Conservation (phyloP, 92 coral and sea anemone species). For the Scolanthus callimorphus region DNA sequence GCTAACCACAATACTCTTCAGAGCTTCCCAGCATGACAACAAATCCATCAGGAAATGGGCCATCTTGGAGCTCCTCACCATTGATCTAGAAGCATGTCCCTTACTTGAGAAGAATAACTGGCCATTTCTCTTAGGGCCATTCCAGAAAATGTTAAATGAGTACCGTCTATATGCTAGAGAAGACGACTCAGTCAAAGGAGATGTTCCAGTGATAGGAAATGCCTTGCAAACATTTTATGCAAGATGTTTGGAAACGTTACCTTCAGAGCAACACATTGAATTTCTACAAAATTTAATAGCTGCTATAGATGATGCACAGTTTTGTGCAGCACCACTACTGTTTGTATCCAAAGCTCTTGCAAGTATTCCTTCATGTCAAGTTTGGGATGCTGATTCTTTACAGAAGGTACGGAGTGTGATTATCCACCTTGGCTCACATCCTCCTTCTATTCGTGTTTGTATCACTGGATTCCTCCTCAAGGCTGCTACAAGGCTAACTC, state of each 20-base stretch:
- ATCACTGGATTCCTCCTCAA: conserved; percentile 70
- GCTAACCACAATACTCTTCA: conserved; percentile 66
- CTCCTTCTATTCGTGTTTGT: conserved; percentile 51
- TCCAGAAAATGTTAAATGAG: conserved; percentile 77
- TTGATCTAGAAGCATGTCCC: conserved; percentile 65
- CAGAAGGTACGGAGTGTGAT: conserved; percentile 49
- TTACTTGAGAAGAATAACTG: conserved; percentile 50
- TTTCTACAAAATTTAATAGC: conserved; percentile 55
- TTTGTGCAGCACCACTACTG: conserved; percentile 74
- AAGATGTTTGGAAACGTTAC: conserved; percentile 33
- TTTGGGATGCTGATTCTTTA: conserved; percentile 50
- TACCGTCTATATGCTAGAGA: conserved; percentile 60
- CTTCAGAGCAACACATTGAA: conserved; percentile 33
- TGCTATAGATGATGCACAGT: conserved; percentile 42
- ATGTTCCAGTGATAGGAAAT: conserved; percentile 58
- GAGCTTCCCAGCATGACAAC: conserved; percentile 78
- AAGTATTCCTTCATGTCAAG: conserved; percentile 40
- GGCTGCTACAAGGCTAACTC: conserved; percentile 58
- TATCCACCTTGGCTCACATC: conserved; percentile 47
- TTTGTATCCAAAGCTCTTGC: conserved; percentile 66
- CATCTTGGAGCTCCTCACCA: conserved; percentile 55
- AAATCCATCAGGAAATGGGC: conserved; percentile 87
- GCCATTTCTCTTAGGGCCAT: conserved; percentile 70
- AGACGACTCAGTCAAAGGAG: conserved; percentile 56
- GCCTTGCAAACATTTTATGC: conserved; percentile 58